Conservation (phyloP, 1,140 invertebrate species). For the Drosophila aff. region DNA sequence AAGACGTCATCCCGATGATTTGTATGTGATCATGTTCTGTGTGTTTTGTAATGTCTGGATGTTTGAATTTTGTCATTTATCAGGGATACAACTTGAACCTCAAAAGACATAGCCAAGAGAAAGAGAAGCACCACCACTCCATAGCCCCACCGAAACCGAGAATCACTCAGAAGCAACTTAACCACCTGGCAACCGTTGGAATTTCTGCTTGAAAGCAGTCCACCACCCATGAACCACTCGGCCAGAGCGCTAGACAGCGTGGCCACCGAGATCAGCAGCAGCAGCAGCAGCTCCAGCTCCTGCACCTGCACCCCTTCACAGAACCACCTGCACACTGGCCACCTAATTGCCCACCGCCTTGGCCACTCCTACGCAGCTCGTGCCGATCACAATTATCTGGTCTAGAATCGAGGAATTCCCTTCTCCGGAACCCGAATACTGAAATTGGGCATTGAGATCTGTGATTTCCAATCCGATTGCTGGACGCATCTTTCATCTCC, state of each 20-base stretch:
- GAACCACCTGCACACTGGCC: constrained; percentile 53
- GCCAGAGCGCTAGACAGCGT: constrained; percentile 75
- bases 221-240: constrained; percentile 76
- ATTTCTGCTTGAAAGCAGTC: constrained; percentile 60
- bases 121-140: constrained; percentile 6
- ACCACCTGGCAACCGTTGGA: constrained; percentile 33
- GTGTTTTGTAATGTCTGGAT: constrained; percentile 2
- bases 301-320: constrained; percentile 35
- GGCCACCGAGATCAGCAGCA: constrained; percentile 62
- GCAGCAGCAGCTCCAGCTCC: constrained; percentile 37
- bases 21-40: constrained; percentile 2
- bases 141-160: neutral
- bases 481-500: constrained; percentile 7
- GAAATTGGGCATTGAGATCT: neutral
- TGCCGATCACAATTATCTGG: constrained; percentile 79
- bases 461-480: constrained; percentile 18
- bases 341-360: constrained; percentile 53
- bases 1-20: constrained; percentile 43
- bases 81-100: constrained; percentile 69
- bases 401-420: constrained; percentile 23
- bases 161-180: constrained; percentile 6
- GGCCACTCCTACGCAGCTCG: constrained; percentile 80
- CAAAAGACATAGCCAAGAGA: constrained; percentile 52
- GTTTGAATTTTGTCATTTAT: constrained; percentile 1
- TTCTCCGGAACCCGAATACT: neutral